A percentile compares a stretch with the other conserved stretches of the same genome.
Conservation (phyloP, 2,113 vertebrate species). For the Notiomystis cincta region DNA sequence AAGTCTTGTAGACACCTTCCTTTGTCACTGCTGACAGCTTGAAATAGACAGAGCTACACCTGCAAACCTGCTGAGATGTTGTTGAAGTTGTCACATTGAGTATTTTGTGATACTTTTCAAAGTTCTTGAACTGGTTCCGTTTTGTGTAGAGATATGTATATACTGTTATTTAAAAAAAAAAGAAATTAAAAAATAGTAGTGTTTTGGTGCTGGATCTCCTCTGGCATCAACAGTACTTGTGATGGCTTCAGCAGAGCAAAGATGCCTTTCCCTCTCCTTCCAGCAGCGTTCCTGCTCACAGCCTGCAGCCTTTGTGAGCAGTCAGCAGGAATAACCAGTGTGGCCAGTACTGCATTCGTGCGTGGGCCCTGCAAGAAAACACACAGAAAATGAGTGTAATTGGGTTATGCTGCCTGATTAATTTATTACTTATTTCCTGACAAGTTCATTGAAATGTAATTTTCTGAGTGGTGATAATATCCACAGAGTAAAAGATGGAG, state of each 20-base stretch:
- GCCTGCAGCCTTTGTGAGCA: background rate
- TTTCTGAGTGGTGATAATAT: slow-evolving; percentile 63
- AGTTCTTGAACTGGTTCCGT: accelerated
- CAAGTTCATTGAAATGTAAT: slow-evolving; percentile 68
- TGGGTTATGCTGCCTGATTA: slow-evolving; percentile 57
- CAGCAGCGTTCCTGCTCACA: accelerated
- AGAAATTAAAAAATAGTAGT: accelerated
- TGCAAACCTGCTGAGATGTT: background rate
- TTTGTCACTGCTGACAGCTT: background rate
- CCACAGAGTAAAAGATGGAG: slow-evolving; percentile 49
- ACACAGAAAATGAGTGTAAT: slow-evolving; percentile 44
- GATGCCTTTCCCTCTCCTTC: background rate
- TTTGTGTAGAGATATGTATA: background rate
- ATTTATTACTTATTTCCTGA: slow-evolving; percentile 64
- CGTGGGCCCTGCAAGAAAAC: slow-evolving; percentile 4
- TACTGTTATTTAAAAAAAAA: background rate
- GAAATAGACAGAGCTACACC: background rate
- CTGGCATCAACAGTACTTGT: background rate
- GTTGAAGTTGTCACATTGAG: background rate
- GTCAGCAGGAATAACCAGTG: background rate
- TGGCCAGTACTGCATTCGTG: background rate
- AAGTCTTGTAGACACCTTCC: background rate
- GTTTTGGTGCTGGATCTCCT: background rate
- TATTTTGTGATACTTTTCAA: background rate
- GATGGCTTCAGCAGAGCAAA: background rate